Evolutionary conservation across 2,797 vertebrate genomes (phyloP).

Genomic region (Ptychadena robeensis): DNA sequence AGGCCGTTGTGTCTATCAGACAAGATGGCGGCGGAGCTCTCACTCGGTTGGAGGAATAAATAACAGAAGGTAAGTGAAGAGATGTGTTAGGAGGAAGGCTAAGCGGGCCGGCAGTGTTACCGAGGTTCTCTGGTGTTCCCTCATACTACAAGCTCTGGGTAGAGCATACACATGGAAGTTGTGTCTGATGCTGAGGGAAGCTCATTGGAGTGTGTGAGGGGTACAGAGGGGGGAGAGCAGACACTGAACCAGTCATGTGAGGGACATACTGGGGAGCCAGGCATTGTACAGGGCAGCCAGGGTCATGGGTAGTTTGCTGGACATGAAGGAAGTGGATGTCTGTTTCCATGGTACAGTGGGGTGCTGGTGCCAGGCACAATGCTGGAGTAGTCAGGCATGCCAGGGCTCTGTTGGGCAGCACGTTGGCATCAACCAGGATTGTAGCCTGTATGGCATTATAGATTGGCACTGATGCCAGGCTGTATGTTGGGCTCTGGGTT

Average conservation of each 20-base stretch:
- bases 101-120: background rate
- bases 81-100: background rate
- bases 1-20: conserved; percentile 29
- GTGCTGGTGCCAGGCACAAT: no score
- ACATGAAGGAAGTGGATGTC: background rate
- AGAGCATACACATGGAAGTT: background rate
- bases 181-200: background rate
- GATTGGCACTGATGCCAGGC: no score
- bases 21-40: conserved; percentile 46
- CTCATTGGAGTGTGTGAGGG: background rate
- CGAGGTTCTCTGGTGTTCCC: background rate
- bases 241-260: no score
- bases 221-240: no score
- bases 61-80: conserved; percentile 36
- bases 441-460: no score
- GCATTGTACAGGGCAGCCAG: background rate
- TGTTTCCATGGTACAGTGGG: no score
- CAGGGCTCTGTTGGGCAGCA: no score
- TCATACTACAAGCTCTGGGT: background rate
- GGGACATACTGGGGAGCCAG: background rate
- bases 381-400: background rate
- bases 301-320: background rate
- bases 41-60: conserved; percentile 11
- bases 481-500: no score
- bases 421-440: no score